Percentiles rank a stretch among this genome's conserved stretches.
Evolutionary conservation across 2,113 vertebrate genomes (phyloP).

Genomic region (Pseudorectes ferrugineus): DNA sequence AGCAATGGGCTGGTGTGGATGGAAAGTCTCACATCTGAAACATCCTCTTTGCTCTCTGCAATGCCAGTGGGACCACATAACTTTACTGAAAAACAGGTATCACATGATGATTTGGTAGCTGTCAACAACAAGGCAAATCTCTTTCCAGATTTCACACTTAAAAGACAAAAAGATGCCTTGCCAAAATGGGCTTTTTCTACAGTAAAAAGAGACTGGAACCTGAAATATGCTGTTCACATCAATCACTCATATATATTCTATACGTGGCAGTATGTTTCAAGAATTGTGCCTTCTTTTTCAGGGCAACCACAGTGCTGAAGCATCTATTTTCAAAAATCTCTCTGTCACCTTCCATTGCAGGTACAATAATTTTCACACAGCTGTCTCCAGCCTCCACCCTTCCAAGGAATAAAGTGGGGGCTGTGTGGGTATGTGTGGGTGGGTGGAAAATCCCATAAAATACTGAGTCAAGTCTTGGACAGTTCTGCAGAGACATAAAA

Average conservation of each 20-base stretch:
- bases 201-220: not conserved
- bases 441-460: constrained; percentile 22
- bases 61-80: not conserved
- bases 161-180: not conserved
- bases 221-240: not conserved
- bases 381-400: not conserved
- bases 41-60: not conserved
- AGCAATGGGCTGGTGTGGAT: not conserved
- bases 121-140: not conserved
- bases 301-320: not conserved
- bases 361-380: not conserved
- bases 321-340: not conserved
- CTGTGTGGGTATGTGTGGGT: not conserved
- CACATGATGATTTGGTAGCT: constrained; percentile 22
- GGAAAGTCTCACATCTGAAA: constrained; percentile 16
- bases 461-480: not conserved
- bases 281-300: not conserved
- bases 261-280: not conserved
- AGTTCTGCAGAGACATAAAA: not conserved
- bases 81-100: constrained; percentile 49
- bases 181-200: not conserved
- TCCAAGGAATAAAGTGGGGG: not conserved
- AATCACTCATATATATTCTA: not conserved
- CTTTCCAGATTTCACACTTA: not conserved
- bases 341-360: not conserved